A percentile compares a stretch with the other conserved stretches of the same genome.
Evolutionary conservation across 1,140 invertebrate genomes (phyloP).

Genomic region (Hypothenemus hampei): DNA sequence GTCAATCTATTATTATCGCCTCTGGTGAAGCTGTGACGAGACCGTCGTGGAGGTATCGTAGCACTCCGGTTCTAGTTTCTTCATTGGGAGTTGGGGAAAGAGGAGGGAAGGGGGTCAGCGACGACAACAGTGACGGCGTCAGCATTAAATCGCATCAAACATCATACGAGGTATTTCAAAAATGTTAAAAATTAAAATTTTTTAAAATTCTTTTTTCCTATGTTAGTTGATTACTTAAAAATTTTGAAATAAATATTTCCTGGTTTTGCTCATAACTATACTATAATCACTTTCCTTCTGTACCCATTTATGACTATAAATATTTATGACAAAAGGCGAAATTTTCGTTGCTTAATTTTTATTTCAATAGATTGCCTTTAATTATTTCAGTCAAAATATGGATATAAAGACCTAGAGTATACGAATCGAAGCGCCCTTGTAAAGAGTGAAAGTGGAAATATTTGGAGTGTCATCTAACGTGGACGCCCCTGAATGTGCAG

Average conservation of each 20-base stretch:
- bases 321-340: no score
- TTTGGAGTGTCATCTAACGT: neutral
- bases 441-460: neutral
- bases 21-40: conserved; percentile 5
- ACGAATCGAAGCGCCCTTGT: neutral
- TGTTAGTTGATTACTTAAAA: neutral
- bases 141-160: neutral
- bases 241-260: no score
- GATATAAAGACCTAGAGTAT: neutral
- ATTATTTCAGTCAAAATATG: no score
- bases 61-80: conserved; percentile 15
- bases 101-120: conserved; percentile 10
- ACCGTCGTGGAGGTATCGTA: conserved; percentile 1
- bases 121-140: conserved; percentile 17
- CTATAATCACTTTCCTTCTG: no score
- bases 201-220: neutral
- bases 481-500: conserved; percentile 22
- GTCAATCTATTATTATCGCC: conserved; percentile 15
- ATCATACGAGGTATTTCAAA: neutral
- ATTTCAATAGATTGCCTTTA: no score
- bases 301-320: no score
- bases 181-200: neutral
- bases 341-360: no score
- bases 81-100: conserved; percentile 1
- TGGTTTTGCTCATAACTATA: no score